Percentiles rank a stretch among this genome's conserved stretches.
Conservation (phyloP, 2,113 vertebrate species). For the Melanerpes formicivorus region DNA sequence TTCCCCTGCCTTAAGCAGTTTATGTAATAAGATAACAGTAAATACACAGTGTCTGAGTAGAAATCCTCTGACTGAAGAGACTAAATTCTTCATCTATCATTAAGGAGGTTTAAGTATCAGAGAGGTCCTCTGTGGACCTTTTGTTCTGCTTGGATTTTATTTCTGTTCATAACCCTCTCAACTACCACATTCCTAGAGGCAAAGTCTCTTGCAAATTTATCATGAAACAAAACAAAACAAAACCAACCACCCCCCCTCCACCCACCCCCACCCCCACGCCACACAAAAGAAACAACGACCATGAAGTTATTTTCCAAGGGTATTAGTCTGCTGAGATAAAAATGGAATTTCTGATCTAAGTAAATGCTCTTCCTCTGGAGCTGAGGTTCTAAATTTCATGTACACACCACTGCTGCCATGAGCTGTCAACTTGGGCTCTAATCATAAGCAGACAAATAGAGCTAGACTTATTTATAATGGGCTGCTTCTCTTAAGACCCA, state of each 20-base stretch:
- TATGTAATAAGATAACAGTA: neutral
- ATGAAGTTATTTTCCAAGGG: neutral
- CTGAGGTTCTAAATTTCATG: neutral
- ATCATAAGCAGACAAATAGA: neutral
- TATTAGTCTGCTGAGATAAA: slow-evolving; percentile 24
- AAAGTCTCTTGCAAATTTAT: neutral
- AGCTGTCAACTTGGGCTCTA: neutral
- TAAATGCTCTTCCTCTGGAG: neutral
- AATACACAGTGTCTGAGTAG: neutral
- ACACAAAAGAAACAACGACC: neutral
- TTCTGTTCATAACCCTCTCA: neutral
- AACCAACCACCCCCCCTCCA: too few species aligned
- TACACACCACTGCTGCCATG: neutral
- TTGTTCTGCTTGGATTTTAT: slow-evolving; percentile 31
- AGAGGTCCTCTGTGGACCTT: neutral
- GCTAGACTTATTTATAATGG: neutral
- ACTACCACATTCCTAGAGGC: neutral
- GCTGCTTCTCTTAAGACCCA: neutral
- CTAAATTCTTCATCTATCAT: neutral
- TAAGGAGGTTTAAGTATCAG: neutral
- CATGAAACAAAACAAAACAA: neutral
- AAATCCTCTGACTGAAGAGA: neutral
- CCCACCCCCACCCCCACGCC: too few species aligned
- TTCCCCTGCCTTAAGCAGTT: neutral
- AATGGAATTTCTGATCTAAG: neutral